Evolutionary conservation across 2,113 vertebrate species (phyloP).

Genomic region (Oncorhynchus clarkii): DNA sequence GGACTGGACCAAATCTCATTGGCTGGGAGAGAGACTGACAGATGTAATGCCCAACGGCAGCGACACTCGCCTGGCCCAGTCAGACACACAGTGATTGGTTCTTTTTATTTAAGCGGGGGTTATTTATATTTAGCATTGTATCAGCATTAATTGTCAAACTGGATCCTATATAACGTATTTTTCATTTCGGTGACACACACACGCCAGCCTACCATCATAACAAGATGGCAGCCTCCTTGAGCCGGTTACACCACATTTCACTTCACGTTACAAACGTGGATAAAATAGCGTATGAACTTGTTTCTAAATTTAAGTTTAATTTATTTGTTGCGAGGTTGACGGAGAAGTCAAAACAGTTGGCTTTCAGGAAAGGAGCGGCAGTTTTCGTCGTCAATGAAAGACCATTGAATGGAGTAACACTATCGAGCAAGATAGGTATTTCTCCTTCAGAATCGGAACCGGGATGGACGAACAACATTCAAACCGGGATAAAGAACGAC

Average conservation of each 20-base stretch:
- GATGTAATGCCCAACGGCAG: no score
- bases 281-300: conserved; percentile 73
- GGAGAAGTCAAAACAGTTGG: conserved; percentile 74
- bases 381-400: conserved; percentile 85
- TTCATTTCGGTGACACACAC: no score
- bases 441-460: neutral
- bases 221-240: conserved; percentile 80
- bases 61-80: no score
- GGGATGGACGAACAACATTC: neutral
- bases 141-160: no score
- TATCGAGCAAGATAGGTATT: neutral
- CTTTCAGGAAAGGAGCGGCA: conserved; percentile 74
- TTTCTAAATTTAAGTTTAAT: conserved; percentile 78
- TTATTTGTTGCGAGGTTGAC: conserved; percentile 76
- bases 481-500: neutral
- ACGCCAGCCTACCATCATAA: conserved; percentile 31
- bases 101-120: no score
- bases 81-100: no score
- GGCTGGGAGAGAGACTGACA: no score
- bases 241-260: conserved; percentile 82
- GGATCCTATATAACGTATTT: no score
- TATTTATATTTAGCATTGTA: no score
- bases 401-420: conserved; percentile 15
- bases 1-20: no score
- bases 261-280: conserved; percentile 79